Percentiles rank a stretch among this genome's conserved stretches.
Conservation (phyloP, 1,140 invertebrate species). For the Drosophila oshimai region DNA sequence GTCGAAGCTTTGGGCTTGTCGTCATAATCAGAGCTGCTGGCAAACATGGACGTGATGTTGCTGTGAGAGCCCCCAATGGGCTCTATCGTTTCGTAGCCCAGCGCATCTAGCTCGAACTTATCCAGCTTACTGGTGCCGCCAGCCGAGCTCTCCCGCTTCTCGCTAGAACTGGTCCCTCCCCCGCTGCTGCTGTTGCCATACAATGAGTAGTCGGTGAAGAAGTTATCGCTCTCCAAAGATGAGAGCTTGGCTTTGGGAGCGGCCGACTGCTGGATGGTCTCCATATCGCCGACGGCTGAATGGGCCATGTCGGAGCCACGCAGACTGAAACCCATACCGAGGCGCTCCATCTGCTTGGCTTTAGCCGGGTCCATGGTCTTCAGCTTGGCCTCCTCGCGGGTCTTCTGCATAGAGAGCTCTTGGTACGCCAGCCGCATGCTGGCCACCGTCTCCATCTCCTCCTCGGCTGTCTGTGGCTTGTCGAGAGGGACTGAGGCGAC, state of each 20-base stretch:
- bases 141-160: slow-evolving; percentile 45
- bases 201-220: slow-evolving; percentile 83
- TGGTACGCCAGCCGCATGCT: slow-evolving; percentile 95
- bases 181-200: slow-evolving; percentile 45
- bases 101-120: slow-evolving; percentile 70
- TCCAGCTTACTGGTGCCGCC: slow-evolving; percentile 56
- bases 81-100: slow-evolving; percentile 81
- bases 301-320: slow-evolving; percentile 89
- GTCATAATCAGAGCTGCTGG: slow-evolving; percentile 42
- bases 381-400: slow-evolving; percentile 90
- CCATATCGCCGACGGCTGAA: slow-evolving; percentile 96
- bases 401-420: slow-evolving; percentile 90
- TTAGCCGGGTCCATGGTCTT: slow-evolving; percentile 92
- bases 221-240: slow-evolving; percentile 57
- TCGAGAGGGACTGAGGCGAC: slow-evolving; percentile 66
- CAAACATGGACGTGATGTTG: slow-evolving; percentile 80
- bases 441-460: slow-evolving; percentile 86
- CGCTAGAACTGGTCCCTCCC: slow-evolving; percentile 14
- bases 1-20: slow-evolving; percentile 49
- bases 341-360: slow-evolving; percentile 93
- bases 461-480: slow-evolving; percentile 82
- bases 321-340: slow-evolving; percentile 91
- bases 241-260: slow-evolving; percentile 74
- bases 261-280: slow-evolving; percentile 91
- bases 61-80: slow-evolving; percentile 70